Evolutionary conservation across 2,113 vertebrate species (phyloP), one percentile per base, ranked within the genome.

Genomic region (Probosciger aterrimus): DNA sequence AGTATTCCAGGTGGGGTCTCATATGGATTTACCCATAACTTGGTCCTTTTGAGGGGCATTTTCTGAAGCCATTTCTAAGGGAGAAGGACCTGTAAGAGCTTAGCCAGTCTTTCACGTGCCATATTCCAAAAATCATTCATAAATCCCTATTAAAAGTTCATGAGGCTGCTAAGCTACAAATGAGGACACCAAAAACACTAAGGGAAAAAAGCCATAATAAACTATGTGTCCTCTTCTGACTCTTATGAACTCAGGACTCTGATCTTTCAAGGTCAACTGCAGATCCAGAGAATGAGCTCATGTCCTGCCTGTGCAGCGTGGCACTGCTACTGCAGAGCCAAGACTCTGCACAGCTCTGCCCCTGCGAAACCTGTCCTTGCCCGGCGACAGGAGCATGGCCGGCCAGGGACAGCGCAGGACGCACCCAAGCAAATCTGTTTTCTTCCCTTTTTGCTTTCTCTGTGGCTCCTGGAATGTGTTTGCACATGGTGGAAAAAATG

Each of bases 401-500:
- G 3, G 80, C 35, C 57, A 55, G 46, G 39, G 68, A 62, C 0
- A 0, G 44, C 1, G 9, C 28, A 49, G 53, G 75, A 77, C 0
- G 8, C 18, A 50, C 52, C 25, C 62, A 46, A 52, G 65, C 63
- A 57, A 52, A 14, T 88, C 83, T 53, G 10, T 76, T 96, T 93
- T 76, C 65, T 57, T 88, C 35, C 47, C n/a, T 84, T 84, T 82
- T 62, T 4, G 15, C 44, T 53, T 95, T 59, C 47, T 76, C 86
- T 4, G 2, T 44, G 44, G 64, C 77, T 92, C 41, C n/a, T 82
- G 91, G 83, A 95, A 92, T 70, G 74, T 63, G 20, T 79, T 92
- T 93, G 83, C 75, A 80, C 57, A 70, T n/a, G 68, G 83, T 89
- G 86, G 88, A 92, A 96, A 96, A 96, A 97, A 93, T 47, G 83